These are phyloP conservation scores for Thelaira solivaga DNA, from an alignment of 2,888 invertebrate genomes.

Conservation along the genomic window DNA sequence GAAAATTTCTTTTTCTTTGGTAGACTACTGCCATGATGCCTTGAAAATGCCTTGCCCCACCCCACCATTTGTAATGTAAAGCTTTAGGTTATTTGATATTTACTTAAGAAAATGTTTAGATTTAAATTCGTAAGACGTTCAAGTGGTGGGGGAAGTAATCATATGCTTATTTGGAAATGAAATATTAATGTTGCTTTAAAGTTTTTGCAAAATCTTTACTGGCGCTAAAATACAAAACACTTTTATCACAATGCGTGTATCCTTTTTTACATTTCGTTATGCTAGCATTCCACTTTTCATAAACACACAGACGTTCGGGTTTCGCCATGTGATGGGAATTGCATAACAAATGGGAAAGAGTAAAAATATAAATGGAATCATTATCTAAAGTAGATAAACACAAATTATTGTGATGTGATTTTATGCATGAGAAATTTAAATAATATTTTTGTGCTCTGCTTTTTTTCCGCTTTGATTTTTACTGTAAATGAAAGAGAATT, in stretches of 20 bases:
- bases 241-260: neutral
- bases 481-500: constrained; percentile 5
- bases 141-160: neutral
- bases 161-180: neutral
- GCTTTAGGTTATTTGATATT: neutral
- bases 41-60: no score
- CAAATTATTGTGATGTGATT: constrained; percentile 38
- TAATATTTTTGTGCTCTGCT: neutral
- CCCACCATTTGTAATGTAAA: no score
- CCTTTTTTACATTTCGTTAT: neutral
- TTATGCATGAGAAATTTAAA: constrained; percentile 31
- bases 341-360: neutral
- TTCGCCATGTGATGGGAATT: neutral
- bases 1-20: no score
- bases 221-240: no score
- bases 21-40: no score
- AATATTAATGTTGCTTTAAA: no score
- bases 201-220: no score
- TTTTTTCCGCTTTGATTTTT: neutral
- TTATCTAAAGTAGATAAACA: constrained; percentile 17
- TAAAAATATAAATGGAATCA: neutral
- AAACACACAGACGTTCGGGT: neutral
- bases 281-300: neutral
- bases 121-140: neutral
- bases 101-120: neutral